Base-by-base conservation (phyloP, 2,888 invertebrate species). In the Pristionchus entomophagus region DNA sequence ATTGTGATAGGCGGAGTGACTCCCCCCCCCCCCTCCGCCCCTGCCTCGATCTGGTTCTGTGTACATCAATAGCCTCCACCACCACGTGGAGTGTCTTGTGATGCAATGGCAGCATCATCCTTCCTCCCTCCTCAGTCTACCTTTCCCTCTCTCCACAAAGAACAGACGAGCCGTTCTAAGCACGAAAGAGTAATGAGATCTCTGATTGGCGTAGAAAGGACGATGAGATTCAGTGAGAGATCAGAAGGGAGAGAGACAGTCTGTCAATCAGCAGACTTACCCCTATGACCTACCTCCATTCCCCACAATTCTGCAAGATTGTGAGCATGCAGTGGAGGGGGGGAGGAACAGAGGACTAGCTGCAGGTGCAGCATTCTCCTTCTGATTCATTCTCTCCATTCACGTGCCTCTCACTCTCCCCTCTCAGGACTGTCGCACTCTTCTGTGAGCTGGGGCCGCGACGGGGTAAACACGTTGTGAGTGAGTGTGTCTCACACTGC, bases 381-480 rank as follows among this genome's bases (percentile, higher is more conserved):
- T n/a, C n/a, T n/a, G n/a, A n/a, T n/a, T 10, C 56, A 8, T 56
- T 17, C 56, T 22, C 5, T 38, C 32, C 29, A 3, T 69, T 69
- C 69, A 69, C 69, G 69, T 69, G 69, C 69, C 19, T 1, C 12
- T 1, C 62, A 6, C 69, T 45, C 45, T 45, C 45, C 14, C 17
- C 38, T 22, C 69, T 22, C n/a, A 69, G 69, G 17, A 19, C 69
- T 38, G 38, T 35, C n/a, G 69, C 29, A 38, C 69, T 69, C 38
- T 69, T 38, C 22, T 38, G 69, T 69, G 69, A 69, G 69, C 69
- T n/a, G 38, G 17, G 35, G 22, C 8, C 3, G 22, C 32, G 38
- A 38, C 17, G 65, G 32, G 19, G 69, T 69, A 69, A 69, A 69
- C 69, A 69, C 69, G 69, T 69, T 69, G 69, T n/a, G n/a, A n/a